Base-by-base conservation (phyloP, 2,888 invertebrate species). In the Caprella mutica region DNA sequence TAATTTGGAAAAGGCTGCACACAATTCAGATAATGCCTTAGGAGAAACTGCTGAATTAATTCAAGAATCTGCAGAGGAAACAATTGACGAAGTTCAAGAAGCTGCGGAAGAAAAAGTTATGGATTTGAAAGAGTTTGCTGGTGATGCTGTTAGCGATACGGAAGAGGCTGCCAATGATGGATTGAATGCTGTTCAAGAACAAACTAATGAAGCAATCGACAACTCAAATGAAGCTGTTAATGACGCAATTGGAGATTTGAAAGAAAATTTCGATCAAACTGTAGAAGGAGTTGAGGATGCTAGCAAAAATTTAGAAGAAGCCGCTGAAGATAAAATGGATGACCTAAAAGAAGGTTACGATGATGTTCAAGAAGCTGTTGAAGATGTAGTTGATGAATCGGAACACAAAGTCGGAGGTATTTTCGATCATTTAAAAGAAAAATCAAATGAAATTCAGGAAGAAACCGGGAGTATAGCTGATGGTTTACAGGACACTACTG, bases 231-330 rank as follows among this genome's bases (percentile, higher is more conserved):
- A 43, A 5, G 26, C 39, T 27, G 23, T 14, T 2, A 30, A 52
- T n/a, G 53, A 0, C 12, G 42, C 39, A 30, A 43, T 12, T 6
- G 54, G 33, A 23, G 48, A 5, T 30, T 27, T 39, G 17, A 54
- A 8, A 24, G 52, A 38, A 19, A 35, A 14, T 21, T 24, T 9
- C 8, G 55, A 48, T 26, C 23, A 21, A 6, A 26, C 26, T 12
- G 35, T 40, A 30, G 51, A 39, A 23, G 50, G 39, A 12, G 50
- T 29, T 8, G 55, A 42, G 24, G 52, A 24, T 9, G 55, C 26
- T 21, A 23, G 51, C 33, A 27, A 26, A 23, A 38, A 19, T 19
- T 17, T 2, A 38, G 52, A 17, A 52, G 33, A 35, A 19, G 52
- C 21, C 5, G 26, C 52, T 5, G 35, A 35, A 26, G 52, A 35